Conservation (phyloP, 2,113 vertebrate species). For the Lagopus leucura region DNA sequence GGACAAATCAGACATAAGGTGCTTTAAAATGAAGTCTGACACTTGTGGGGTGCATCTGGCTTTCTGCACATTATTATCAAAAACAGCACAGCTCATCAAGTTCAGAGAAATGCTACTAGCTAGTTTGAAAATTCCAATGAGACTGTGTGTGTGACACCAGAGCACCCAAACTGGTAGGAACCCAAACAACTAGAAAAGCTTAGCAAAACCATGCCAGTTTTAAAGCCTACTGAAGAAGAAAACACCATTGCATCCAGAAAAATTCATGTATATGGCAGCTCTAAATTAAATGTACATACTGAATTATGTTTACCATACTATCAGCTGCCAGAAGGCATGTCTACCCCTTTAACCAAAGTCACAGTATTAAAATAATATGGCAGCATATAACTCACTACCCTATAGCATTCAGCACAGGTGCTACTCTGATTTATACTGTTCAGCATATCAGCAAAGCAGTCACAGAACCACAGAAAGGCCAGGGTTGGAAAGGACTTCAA, state of each 20-base stretch:
- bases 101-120: not conserved
- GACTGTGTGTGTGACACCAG: not conserved
- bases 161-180: not conserved
- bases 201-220: not conserved
- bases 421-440: not conserved
- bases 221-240: not conserved
- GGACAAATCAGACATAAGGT: not conserved
- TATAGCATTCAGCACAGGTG: not conserved
- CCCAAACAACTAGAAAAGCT: not conserved
- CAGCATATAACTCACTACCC: not conserved
- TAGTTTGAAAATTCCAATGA: not conserved
- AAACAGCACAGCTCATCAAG: not conserved
- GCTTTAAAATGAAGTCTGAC: not conserved
- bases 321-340: not conserved
- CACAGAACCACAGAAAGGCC: too few relatives aligned
- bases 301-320: not conserved
- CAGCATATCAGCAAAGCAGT: not conserved
- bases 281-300: not conserved
- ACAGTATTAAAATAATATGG: not conserved
- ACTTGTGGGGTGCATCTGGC: not conserved
- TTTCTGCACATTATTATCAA: not conserved
- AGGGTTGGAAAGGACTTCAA: too few relatives aligned
- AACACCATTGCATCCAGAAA: not conserved
- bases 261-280: rapidly evolving
- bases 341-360: not conserved